Evolutionary conservation across 2,888 invertebrate genomes (phyloP).

Genomic region (Argyresthia albistria): DNA sequence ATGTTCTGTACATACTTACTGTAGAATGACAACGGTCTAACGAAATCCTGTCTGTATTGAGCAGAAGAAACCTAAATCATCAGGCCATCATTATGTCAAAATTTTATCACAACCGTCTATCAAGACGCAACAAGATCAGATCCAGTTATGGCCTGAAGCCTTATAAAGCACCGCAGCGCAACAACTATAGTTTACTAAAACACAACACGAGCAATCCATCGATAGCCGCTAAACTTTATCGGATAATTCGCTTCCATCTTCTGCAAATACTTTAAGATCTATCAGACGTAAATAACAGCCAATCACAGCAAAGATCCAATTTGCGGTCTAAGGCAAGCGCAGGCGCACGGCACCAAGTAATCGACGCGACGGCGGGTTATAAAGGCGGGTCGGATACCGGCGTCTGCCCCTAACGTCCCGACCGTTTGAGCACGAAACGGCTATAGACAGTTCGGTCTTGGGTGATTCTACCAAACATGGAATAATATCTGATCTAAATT

Average conservation of each 20-base stretch:
- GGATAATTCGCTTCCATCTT: conserved; percentile 4
- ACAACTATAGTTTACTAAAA: too few species aligned
- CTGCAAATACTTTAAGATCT: conserved; percentile 5
- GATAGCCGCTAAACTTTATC: background rate
- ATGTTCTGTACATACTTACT: too few species aligned
- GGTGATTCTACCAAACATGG: background rate
- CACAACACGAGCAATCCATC: too few species aligned
- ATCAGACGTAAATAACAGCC: conserved; percentile 3
- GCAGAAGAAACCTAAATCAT: too few species aligned
- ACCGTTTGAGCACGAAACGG: conserved; percentile 27
- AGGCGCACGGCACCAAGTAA: conserved; percentile 6
- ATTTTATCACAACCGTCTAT: too few species aligned
- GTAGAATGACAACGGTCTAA: too few species aligned
- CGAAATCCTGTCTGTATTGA: too few species aligned
- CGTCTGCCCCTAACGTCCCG: conserved; percentile 17
- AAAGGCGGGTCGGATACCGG: conserved; percentile 39
- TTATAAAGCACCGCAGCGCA: too few species aligned
- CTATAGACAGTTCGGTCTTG: background rate
- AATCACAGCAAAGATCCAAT: conserved; percentile 5
- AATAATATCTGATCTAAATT: too few species aligned
- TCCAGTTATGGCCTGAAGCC: too few species aligned
- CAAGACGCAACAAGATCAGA: too few species aligned
- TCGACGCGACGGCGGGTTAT: conserved; percentile 26
- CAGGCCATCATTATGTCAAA: too few species aligned
- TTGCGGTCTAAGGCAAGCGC: conserved; percentile 3